These are phyloP conservation scores for Cyclophora punctaria DNA, from an alignment of 2,888 invertebrate genomes.

Conservation along the genomic window DNA sequence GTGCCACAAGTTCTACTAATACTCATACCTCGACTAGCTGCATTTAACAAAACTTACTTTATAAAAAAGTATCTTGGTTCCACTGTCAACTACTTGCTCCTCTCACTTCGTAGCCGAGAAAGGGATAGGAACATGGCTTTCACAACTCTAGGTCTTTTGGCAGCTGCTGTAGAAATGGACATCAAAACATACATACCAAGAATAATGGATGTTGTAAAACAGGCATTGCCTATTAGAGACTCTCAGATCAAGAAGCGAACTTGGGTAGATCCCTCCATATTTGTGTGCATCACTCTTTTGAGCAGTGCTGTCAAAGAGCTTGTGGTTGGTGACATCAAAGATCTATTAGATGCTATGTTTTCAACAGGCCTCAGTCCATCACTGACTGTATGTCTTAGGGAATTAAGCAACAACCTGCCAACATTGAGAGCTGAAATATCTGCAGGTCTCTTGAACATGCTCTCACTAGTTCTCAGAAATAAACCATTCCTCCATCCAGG, in stretches of 20 bases:
- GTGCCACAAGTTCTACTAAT: slow-evolving; percentile 91
- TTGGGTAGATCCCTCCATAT: slow-evolving; percentile 89
- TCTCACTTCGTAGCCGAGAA: slow-evolving; percentile 85
- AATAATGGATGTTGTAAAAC: slow-evolving; percentile 89
- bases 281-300: slow-evolving; percentile 93
- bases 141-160: slow-evolving; percentile 91
- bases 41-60: slow-evolving; percentile 91
- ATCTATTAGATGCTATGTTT: slow-evolving; percentile 93
- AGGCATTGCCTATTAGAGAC: slow-evolving; percentile 85
- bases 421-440: slow-evolving; percentile 92
- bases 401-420: slow-evolving; percentile 91
- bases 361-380: slow-evolving; percentile 93
- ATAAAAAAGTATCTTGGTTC: slow-evolving; percentile 82
- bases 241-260: slow-evolving; percentile 83
- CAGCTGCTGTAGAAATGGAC: slow-evolving; percentile 89
- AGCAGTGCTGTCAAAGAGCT: slow-evolving; percentile 89
- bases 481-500: slow-evolving; percentile 88
- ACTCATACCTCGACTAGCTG: slow-evolving; percentile 92
- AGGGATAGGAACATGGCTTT: slow-evolving; percentile 92
- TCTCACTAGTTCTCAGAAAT: slow-evolving; percentile 93
- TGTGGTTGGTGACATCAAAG: slow-evolving; percentile 85
- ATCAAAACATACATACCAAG: slow-evolving; percentile 86
- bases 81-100: slow-evolving; percentile 85
- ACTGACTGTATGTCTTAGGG: slow-evolving; percentile 91
- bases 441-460: slow-evolving; percentile 91